These are phyloP conservation scores for Malachius bipustulatus DNA, from an alignment of 2,888 invertebrate genomes.

Conservation along the genomic window DNA sequence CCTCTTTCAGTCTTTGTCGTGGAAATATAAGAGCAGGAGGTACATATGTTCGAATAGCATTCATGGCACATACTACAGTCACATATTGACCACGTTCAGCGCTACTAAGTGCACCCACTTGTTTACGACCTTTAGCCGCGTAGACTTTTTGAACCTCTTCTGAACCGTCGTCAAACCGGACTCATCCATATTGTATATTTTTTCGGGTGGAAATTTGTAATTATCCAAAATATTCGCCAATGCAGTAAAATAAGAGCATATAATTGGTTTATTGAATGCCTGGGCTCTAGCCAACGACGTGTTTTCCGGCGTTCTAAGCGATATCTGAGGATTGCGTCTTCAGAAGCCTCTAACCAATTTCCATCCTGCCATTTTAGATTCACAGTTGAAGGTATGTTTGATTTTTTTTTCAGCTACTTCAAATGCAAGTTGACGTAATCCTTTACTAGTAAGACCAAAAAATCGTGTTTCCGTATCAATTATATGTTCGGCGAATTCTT, in stretches of 20 bases:
- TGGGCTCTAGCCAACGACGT: constrained; percentile 7
- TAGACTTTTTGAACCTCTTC: constrained; percentile 25
- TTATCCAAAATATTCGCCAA: constrained; percentile 8
- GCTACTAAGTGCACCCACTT: constrained; percentile 31
- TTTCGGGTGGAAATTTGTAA: constrained; percentile 11
- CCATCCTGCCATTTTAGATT: constrained; percentile 7
- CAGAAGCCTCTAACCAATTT: constrained; percentile 5
- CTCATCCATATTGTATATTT: constrained; percentile 18
- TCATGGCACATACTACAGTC: constrained; percentile 22
- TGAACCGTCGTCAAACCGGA: constrained; percentile 26
- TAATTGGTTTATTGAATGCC: constrained; percentile 7
- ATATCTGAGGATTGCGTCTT: constrained; percentile 6
- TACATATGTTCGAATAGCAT: constrained; percentile 23
- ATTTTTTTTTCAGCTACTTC: constrained; percentile 7
- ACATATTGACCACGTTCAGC: constrained; percentile 27
- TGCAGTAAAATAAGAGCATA: constrained; percentile 4
- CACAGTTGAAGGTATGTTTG: constrained; percentile 4
- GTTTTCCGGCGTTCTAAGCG: constrained; percentile 1
- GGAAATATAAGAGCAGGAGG: constrained; percentile 25
- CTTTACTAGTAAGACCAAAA: constrained; percentile 5
- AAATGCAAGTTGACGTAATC: not conserved
- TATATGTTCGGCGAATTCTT: constrained; percentile 5
- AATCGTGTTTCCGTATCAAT: constrained; percentile 8
- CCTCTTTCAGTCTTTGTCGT: no score
- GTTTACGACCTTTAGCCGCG: constrained; percentile 30